Evolutionary conservation across 2,113 vertebrate genomes (phyloP).

Genomic region (Pachycephala philippinensis): DNA sequence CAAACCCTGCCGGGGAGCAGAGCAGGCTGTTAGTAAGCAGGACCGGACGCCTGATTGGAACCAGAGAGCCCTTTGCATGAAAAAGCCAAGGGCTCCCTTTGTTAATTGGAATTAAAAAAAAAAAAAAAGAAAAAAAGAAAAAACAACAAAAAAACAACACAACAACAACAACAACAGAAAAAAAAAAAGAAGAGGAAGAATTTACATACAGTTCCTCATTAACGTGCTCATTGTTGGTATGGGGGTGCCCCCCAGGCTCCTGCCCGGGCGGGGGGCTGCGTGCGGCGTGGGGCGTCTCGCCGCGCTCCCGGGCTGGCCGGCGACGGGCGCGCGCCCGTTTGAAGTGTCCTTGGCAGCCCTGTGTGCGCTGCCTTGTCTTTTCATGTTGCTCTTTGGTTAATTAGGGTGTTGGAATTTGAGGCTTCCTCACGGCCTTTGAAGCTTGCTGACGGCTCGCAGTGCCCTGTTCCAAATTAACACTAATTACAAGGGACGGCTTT

Average conservation of each 20-base stretch:
- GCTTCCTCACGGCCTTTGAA: slow-evolving; percentile 75
- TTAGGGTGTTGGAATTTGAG: slow-evolving; percentile 86
- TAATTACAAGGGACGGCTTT: slow-evolving; percentile 68
- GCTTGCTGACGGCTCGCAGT: slow-evolving; percentile 61
- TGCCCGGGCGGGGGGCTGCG: neutral
- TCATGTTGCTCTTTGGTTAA: slow-evolving; percentile 87
- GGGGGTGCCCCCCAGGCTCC: neutral
- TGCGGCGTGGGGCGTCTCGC: neutral
- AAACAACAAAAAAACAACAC: neutral
- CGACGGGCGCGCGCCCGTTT: slow-evolving; percentile 26
- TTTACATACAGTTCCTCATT: slow-evolving; percentile 61
- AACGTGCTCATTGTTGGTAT: slow-evolving; percentile 45
- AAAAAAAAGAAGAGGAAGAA: neutral
- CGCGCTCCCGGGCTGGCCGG: neutral
- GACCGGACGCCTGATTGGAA: slow-evolving; percentile 35
- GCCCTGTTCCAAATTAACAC: slow-evolving; percentile 73
- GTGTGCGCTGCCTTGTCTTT: slow-evolving; percentile 85
- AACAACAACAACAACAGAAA: neutral
- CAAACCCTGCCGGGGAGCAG: neutral
- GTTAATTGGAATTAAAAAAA: slow-evolving; percentile 46
- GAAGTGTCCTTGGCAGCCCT: slow-evolving; percentile 75
- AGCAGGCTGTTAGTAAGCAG: neutral
- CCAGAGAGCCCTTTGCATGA: slow-evolving; percentile 56
- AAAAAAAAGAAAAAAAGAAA: neutral
- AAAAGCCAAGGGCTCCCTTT: slow-evolving; percentile 60